Conservation (phyloP, 53 echinoderm and acorn worm species). For the Holothuria scabra region DNA sequence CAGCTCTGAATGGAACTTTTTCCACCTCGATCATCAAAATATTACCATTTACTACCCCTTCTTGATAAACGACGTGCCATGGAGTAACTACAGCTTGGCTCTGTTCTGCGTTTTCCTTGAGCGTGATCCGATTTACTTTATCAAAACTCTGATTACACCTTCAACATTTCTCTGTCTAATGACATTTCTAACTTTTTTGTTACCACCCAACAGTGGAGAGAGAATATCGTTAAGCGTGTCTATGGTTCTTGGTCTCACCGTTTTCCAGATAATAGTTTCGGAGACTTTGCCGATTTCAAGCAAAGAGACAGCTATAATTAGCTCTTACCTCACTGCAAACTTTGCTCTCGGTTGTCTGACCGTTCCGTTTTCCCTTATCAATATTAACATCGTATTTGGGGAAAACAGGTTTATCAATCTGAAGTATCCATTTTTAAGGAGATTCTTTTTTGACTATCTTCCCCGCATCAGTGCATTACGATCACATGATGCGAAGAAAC, state of each 20-base stretch:
- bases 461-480: too few species aligned
- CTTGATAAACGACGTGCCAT: background rate
- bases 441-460: background rate
- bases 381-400: conserved; percentile 2
- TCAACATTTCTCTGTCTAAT: conserved; percentile 10
- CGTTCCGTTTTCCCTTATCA: background rate
- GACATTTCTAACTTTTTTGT: background rate
- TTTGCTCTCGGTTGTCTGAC: conserved; percentile 4
- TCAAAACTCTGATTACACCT: background rate
- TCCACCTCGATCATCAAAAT: background rate
- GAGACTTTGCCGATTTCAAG: background rate
- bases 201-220: conserved; percentile 4
- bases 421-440: background rate
- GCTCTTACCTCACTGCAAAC: conserved; percentile 2
- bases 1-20: conserved; percentile 3
- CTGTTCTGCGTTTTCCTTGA: too few species aligned
- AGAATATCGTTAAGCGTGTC: conserved; percentile 1
- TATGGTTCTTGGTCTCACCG: background rate
- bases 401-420: background rate
- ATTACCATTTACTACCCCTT: background rate
- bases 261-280: background rate
- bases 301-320: background rate
- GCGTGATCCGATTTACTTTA: too few species aligned
- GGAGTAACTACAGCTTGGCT: background rate
- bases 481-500: too few species aligned